Evolutionary conservation across 1,140 invertebrate species (phyloP).

Genomic region (Acromyrmex heyeri): DNA sequence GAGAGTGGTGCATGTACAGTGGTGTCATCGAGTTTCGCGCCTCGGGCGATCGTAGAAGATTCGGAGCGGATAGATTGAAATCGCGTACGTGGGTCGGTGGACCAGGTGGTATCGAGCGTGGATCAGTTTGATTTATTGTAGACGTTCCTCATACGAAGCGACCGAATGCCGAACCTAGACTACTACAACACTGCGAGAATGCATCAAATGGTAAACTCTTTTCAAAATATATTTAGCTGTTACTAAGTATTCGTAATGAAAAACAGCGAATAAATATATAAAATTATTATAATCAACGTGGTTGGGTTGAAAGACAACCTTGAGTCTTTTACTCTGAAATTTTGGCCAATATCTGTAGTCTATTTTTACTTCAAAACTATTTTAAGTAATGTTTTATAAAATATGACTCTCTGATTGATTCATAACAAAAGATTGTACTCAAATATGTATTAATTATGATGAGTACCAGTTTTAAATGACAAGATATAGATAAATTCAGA

Average conservation of each 20-base stretch:
- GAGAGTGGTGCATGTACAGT: constrained; percentile 61
- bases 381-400: too few relatives aligned
- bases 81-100: constrained; percentile 16
- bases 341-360: too few relatives aligned
- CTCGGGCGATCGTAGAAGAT: constrained; percentile 33
- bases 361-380: too few relatives aligned
- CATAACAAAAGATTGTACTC: too few relatives aligned
- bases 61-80: not conserved
- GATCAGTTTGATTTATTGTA: constrained; percentile 29
- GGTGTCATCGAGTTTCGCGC: constrained; percentile 53
- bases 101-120: constrained; percentile 16
- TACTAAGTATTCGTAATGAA: not conserved
- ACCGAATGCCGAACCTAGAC: constrained; percentile 86
- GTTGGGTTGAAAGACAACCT: not conserved
- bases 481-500: too few relatives aligned
- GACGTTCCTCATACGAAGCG: constrained; percentile 26
- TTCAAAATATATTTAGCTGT: constrained; percentile 75
- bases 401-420: too few relatives aligned
- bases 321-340: not conserved
- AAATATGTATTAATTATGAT: too few relatives aligned
- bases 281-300: not conserved
- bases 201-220: constrained; percentile 86
- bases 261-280: not conserved
- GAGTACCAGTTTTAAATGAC: too few relatives aligned
- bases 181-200: constrained; percentile 86